Conservation (phyloP, 2,888 invertebrate species). For the Liposcelis brunnea region DNA sequence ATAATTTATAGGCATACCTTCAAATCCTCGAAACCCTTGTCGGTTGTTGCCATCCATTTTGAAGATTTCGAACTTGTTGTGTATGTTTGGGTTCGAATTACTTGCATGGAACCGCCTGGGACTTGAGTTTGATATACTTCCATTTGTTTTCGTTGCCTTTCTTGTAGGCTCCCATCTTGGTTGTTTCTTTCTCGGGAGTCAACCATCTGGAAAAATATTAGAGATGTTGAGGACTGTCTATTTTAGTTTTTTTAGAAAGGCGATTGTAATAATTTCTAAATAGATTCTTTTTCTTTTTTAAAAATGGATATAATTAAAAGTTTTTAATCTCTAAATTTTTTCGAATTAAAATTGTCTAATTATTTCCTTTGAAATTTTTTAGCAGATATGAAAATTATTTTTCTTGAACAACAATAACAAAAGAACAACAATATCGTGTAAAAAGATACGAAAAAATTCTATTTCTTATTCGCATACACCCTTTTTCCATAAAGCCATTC, state of each 20-base stretch:
- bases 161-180: slow-evolving; percentile 32
- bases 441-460: too few species aligned
- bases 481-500: too few species aligned
- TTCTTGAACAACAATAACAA: too few species aligned
- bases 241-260: background rate
- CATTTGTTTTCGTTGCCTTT: slow-evolving; percentile 33
- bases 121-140: slow-evolving; percentile 53
- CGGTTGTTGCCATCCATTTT: slow-evolving; percentile 12
- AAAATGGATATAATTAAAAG: too few species aligned
- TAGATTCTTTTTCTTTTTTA: too few species aligned
- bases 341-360: too few species aligned
- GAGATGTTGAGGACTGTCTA: background rate
- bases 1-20: too few species aligned
- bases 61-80: slow-evolving; percentile 17
- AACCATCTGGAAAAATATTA: slow-evolving; percentile 28
- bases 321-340: too few species aligned
- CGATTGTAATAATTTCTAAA: slow-evolving; percentile 3
- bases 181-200: slow-evolving; percentile 34
- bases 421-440: too few species aligned
- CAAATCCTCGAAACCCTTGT: slow-evolving; percentile 4
- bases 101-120: slow-evolving; percentile 49
- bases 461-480: too few species aligned
- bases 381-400: too few species aligned
- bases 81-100: slow-evolving; percentile 42
- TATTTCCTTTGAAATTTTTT: too few species aligned